Conservation (phyloP, 64 coral and sea anemone genomes). For the Porites australiensis region DNA sequence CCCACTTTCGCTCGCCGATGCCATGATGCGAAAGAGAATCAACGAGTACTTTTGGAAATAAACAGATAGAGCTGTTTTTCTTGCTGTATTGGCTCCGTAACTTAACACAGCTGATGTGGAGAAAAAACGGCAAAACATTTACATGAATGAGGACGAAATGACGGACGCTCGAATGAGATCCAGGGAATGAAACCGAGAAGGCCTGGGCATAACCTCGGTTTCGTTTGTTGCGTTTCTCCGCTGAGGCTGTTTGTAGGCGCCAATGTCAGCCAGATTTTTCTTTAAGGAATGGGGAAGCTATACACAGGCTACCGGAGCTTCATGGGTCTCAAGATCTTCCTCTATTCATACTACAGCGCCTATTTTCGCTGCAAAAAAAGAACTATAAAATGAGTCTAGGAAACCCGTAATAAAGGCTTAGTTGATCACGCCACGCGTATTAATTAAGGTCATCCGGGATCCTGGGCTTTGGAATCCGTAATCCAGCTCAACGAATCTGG, state of each 20-base stretch:
- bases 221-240: background rate
- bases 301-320: no score
- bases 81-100: background rate
- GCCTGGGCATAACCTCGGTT: background rate
- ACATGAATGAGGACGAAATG: background rate
- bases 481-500: no score
- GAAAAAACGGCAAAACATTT: background rate
- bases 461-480: no score
- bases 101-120: background rate
- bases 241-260: no score
- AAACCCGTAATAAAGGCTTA: no score
- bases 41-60: background rate
- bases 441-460: no score
- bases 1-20: constrained; percentile 19
- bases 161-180: background rate
- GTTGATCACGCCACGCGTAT: no score
- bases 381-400: no score
- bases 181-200: background rate
- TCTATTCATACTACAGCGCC: no score
- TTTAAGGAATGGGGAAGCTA: background rate
- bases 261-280: background rate
- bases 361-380: no score
- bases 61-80: background rate
- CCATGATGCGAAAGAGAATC: constrained; percentile 38
- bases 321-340: no score